These are phyloP conservation scores for Cinclus cinclus DNA, from an alignment of 2,113 vertebrate genomes.

Conservation along the genomic window DNA sequence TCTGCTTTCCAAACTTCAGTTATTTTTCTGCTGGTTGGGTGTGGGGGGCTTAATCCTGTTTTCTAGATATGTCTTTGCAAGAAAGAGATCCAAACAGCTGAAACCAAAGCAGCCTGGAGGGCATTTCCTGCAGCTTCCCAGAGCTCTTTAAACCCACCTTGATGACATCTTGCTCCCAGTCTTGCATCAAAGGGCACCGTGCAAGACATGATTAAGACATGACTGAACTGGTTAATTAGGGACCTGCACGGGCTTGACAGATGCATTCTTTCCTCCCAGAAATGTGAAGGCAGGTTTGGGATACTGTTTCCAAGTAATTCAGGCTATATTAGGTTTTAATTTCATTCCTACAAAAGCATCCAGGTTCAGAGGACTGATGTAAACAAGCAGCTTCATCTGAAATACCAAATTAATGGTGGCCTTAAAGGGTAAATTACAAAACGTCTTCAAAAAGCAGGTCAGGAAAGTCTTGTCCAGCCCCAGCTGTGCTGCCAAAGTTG, in stretches of 20 bases:
- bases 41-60: not conserved
- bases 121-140: not conserved
- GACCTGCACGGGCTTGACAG: not conserved
- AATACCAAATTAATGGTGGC: not conserved
- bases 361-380: not conserved
- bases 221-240: not conserved
- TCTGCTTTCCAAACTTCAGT: not conserved
- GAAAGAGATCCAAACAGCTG: not conserved
- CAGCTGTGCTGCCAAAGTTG: not conserved
- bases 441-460: not conserved
- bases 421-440: not conserved
- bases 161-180: not conserved
- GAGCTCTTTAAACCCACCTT: not conserved
- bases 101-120: not conserved
- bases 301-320: not conserved
- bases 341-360: not conserved
- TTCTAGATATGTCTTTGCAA: not conserved
- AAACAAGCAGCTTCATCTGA: not conserved
- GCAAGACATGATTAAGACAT: not conserved
- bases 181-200: not conserved
- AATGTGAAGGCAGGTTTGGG: not conserved
- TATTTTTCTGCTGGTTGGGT: not conserved
- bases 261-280: not conserved
- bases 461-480: not conserved
- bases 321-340: not conserved